Base-by-base conservation (phyloP, 1,140 invertebrate genomes). In the Sipha flava region DNA sequence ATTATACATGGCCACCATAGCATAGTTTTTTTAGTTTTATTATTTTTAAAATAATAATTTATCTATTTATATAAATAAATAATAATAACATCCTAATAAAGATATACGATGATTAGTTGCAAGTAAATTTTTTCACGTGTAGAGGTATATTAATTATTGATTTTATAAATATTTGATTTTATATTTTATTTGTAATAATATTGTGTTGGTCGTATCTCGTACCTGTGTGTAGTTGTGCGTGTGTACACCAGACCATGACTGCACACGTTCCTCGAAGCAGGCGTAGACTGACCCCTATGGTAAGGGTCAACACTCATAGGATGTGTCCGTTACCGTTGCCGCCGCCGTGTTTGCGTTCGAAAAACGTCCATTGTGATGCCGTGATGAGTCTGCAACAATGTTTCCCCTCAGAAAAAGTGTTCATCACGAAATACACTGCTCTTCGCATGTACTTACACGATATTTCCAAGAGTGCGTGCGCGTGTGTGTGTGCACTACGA, bases 311-410 rank as follows among this genome's bases (percentile, higher is more conserved):
- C 68, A 29, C 21, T 29, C n/a, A 62, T 5, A 7, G 45, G 43
- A 49, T n/a, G 68, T 72, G 45, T 52, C n/a, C n/a, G n/a, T n/a
- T n/a, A n/a, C n/a, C n/a, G n/a, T n/a, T 29, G 64, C 37, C 21
- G 64, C 64, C 12, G 66, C 37, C 37, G 66, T 29, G 66, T 45
- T 21, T 26, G 37, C 66, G 34, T 45, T 72, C 68, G 68, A n/a
- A 52, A 73, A 52, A 73, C 47, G 70, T 70, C 47, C 16, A 73
- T 73, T 73, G 47, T 73, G 29, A n/a, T n/a, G n/a, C 66, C 70
- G 72, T 31, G 49, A 75, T 75, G 72, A 75, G 72, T 75, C 26
- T 75, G 72, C 72, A 75, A 75, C 72, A 54, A 75, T 54, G 47
- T 49, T 75, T 73, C 47, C 43, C 47, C n/a, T 49, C 23, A 10